phyloP scores from a whole-genome alignment of 1,140 invertebrate species.

The Achatina immaculata region DNA sequence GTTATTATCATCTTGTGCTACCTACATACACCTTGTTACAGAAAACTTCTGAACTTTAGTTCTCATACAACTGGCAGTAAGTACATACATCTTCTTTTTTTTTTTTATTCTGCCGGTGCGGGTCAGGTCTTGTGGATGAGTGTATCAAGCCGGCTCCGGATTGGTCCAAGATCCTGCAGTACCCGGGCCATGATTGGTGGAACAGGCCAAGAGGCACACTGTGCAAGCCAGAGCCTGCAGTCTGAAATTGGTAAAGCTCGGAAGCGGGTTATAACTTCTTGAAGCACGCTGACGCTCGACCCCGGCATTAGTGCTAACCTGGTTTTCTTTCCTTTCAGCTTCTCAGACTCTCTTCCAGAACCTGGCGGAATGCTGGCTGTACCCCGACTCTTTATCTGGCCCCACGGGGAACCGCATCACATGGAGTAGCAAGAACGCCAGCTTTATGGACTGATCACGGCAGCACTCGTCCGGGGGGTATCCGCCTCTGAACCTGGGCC shows the following conservation, averaged over 20 bases:
- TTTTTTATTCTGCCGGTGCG: no score
- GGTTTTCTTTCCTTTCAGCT: not conserved
- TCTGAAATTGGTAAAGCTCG: slow-evolving; percentile 67
- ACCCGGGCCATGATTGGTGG: slow-evolving; percentile 50
- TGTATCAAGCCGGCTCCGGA: slow-evolving; percentile 7
- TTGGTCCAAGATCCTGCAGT: slow-evolving; percentile 38
- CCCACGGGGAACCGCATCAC: no score
- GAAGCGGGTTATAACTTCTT: slow-evolving; percentile 1
- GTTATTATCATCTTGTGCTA: no score
- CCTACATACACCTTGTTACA: no score
- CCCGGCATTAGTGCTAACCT: not conserved
- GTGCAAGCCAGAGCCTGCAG: slow-evolving; percentile 43
- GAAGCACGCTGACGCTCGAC: slow-evolving; percentile 21
- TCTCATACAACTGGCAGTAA: no score
- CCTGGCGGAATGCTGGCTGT: not conserved
- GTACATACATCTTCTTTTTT: no score
- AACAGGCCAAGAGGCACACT: slow-evolving; percentile 19
- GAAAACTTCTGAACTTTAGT: no score
- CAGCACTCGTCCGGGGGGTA: no score
- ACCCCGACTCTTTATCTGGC: no score
- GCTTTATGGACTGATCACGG: no score
- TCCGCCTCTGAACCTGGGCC: no score
- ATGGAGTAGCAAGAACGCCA: no score
- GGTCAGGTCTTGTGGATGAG: not conserved
- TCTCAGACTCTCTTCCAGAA: slow-evolving; percentile 14